Base-by-base conservation (phyloP, 2,888 invertebrate genomes). In the Eupithecia tripunctaria region DNA sequence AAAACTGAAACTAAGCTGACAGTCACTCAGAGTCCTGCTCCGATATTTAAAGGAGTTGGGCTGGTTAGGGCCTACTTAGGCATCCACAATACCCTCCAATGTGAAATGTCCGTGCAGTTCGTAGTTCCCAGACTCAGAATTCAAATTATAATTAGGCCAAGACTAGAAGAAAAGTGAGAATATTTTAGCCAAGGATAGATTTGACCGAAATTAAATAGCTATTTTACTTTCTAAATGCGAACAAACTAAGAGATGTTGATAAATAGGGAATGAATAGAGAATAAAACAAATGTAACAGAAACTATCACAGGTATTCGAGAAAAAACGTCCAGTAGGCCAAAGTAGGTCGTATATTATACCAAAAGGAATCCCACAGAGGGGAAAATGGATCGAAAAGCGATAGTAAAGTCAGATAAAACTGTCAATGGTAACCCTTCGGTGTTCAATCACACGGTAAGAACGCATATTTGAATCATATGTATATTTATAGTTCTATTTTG, bases 321-420 rank as follows among this genome's bases (percentile, higher is more conserved):
- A 79, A 71, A 78, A 76, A 77, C 77, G 77, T 76, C 75, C 78
- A 75, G 74, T 76, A 76, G 71, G 68, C 68, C 70, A 73, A 75
- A 73, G 75, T 74, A 73, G 68, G 76, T 75, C 65, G 71, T 79
- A 73, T 74, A 74, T 80, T 77, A 77, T 74, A 69, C 78, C 76
- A 80, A 84, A 84, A 80, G 81, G 80, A 82, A 82, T 80, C 76
- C 78, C 75, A 68, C 68, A 74, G 76, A 78, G 74, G 78, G 78
- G 79, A 79, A 80, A 81, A 80, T 77, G 79, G 80, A 80, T 79
- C 71, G 76, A 68, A 74, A 82, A 83, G 84, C 83, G 84, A 85
- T 86, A 82, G 81, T 81, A 76, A 80, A 85, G 73, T 82, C 82
- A 77, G 86, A 85, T 86, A 85, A 82, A 85, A 80, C 82, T 85